Percentiles rank a stretch among this genome's conserved stretches.
These are phyloP conservation scores for Nothocercus julius DNA, from an alignment of 2,113 vertebrate species.

Conservation along the genomic window DNA sequence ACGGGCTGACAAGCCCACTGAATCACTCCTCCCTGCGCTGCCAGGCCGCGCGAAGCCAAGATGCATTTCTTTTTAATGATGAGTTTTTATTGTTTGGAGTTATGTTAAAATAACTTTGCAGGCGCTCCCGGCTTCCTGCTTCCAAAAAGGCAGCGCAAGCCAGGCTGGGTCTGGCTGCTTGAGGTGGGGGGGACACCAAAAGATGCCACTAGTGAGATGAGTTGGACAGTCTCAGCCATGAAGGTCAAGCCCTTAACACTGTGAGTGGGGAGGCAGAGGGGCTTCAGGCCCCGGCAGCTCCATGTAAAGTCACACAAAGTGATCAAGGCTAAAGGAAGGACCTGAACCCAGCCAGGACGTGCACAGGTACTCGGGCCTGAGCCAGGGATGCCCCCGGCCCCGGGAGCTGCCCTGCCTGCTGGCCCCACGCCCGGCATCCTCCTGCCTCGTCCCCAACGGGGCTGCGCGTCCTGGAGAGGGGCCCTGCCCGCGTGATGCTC, in stretches of 20 bases:
- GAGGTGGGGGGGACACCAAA: rapidly evolving
- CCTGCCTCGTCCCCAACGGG: background rate
- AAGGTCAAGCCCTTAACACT: background rate
- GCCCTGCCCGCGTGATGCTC: background rate
- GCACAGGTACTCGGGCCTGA: rapidly evolving
- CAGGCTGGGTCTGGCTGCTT: rapidly evolving
- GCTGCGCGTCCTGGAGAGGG: background rate
- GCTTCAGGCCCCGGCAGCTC: slow-evolving; percentile 5
- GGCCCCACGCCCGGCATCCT: rapidly evolving
- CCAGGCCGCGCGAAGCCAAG: slow-evolving; percentile 72
- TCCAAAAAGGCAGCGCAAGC: background rate
- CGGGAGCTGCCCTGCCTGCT: background rate
- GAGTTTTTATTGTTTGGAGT: slow-evolving; percentile 78
- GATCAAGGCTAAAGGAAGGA: background rate
- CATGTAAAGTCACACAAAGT: background rate
- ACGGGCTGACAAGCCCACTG: slow-evolving; percentile 77
- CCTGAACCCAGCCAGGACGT: background rate
- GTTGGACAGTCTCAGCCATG: background rate
- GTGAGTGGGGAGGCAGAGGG: background rate
- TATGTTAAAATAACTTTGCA: slow-evolving; percentile 66
- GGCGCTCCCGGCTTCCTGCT: background rate
- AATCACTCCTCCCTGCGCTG: slow-evolving; percentile 70
- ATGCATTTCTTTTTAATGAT: slow-evolving; percentile 83
- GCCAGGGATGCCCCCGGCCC: background rate
- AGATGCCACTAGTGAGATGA: background rate